These are phyloP conservation scores for Brienomyrus longianalis DNA, from an alignment of 2,113 vertebrate genomes.

Conservation along the genomic window DNA sequence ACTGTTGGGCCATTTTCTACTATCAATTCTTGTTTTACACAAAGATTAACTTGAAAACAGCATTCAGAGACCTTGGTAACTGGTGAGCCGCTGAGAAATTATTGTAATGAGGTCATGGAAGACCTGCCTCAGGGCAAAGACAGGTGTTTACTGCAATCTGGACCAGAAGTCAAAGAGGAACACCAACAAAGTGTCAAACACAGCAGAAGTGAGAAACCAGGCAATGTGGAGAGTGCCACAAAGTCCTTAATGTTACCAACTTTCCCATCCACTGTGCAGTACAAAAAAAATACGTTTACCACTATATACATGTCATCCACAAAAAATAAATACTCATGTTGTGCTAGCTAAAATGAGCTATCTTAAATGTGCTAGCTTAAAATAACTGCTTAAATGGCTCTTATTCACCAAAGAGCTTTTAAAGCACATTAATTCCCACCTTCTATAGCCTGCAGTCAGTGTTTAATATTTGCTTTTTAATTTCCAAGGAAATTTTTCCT, in stretches of 20 bases:
- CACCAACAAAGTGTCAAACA: background rate
- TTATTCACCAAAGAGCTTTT: background rate
- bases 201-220: background rate
- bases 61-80: slow-evolving; percentile 8
- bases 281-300: background rate
- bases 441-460: background rate
- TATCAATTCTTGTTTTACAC: background rate
- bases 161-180: slow-evolving; percentile 7
- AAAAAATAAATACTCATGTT: background rate
- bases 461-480: background rate
- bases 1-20: background rate
- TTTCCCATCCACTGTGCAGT: background rate
- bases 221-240: background rate
- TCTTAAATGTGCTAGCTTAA: background rate
- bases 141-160: slow-evolving; percentile 12
- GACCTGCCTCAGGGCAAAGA: slow-evolving; percentile 14
- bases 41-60: background rate
- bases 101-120: slow-evolving; percentile 19
- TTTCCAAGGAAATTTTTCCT: background rate
- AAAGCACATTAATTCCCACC: background rate
- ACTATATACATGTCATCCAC: background rate
- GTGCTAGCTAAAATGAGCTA: background rate
- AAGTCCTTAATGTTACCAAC: background rate
- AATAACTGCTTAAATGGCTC: background rate
- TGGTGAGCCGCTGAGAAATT: background rate